phyloP scores from a whole-genome alignment of 2,888 invertebrate genomes.

The Drosophila emarginata region DNA sequence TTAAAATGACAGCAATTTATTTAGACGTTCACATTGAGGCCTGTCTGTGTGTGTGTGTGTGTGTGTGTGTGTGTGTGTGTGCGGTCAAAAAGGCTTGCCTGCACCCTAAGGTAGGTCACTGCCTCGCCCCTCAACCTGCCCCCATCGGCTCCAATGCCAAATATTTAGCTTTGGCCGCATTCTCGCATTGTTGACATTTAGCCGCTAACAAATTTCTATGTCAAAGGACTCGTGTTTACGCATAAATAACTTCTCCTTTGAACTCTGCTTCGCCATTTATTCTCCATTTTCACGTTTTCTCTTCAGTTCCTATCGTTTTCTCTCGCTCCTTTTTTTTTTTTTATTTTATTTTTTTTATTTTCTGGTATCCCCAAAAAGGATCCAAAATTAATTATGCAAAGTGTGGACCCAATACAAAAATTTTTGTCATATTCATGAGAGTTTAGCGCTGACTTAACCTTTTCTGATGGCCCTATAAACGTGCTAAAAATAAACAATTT shows the following conservation, averaged over 20 bases:
- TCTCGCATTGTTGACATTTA: constrained; percentile 60
- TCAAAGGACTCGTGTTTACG: constrained; percentile 65
- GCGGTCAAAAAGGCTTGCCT: constrained; percentile 51
- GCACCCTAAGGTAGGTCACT: constrained; percentile 17
- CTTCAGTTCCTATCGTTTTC: not conserved
- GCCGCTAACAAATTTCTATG: constrained; percentile 48
- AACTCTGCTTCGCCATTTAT: constrained; percentile 40
- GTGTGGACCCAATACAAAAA: constrained; percentile 67
- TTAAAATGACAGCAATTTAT: constrained; percentile 73
- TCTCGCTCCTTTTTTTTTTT: not conserved
- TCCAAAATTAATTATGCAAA: constrained; percentile 71
- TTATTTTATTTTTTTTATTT: not conserved
- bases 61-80: constrained; percentile 21
- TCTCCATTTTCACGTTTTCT: not conserved
- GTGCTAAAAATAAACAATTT: constrained; percentile 77
- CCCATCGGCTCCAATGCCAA: constrained; percentile 39
- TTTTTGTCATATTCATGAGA: constrained; percentile 48
- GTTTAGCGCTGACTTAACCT: constrained; percentile 59
- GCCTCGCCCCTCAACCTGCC: constrained; percentile 25
- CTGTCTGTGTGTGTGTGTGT: constrained; percentile 8
- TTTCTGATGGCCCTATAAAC: constrained; percentile 72
- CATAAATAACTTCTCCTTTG: constrained; percentile 71
- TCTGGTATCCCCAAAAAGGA: constrained; percentile 22
- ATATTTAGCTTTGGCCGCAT: constrained; percentile 65
- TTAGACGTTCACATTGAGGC: constrained; percentile 47